A percentile compares a stretch with the other conserved stretches of the same genome.
phyloP scores from a whole-genome alignment of 2,113 vertebrate genomes.

The Gila orcuttii region DNA sequence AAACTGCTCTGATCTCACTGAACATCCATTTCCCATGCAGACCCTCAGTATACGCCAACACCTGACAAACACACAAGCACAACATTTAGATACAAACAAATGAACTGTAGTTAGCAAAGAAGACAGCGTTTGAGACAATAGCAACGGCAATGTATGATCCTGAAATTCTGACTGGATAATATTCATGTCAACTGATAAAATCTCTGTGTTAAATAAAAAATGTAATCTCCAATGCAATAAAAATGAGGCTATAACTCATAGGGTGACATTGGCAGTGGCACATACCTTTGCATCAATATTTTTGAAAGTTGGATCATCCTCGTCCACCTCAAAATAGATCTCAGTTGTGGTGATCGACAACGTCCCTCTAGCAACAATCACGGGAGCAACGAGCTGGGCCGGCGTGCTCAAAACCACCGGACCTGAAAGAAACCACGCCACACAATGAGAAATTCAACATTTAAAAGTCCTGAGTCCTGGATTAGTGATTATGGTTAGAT shows the following conservation, averaged over 20 bases:
- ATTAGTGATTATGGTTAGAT: neutral
- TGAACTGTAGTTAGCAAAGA: neutral
- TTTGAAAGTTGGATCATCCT: conserved; percentile 91
- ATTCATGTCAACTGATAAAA: neutral
- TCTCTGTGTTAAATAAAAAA: neutral
- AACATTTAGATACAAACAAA: neutral
- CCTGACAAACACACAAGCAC: conserved; percentile 73
- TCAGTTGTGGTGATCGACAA: conserved; percentile 96
- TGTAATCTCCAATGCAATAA: neutral
- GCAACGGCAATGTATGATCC: neutral
- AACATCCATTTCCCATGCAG: conserved; percentile 99
- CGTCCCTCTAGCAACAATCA: conserved; percentile 92
- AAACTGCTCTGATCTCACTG: conserved; percentile 98
- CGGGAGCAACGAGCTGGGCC: conserved; percentile 92
- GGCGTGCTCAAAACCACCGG: conserved; percentile 95
- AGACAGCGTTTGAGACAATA: neutral
- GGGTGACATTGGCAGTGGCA: neutral
- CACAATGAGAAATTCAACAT: neutral
- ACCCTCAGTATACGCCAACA: conserved; percentile 94
- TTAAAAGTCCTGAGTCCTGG: neutral
- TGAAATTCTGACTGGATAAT: neutral
- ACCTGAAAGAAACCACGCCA: conserved; percentile 77
- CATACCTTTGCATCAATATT: conserved; percentile 85
- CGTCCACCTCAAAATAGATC: conserved; percentile 98
- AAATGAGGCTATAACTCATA: neutral